A percentile compares a stretch with the other conserved stretches of the same genome.
Conservation (phyloP, 2,888 invertebrate genomes). For the Orthonevra nobilis region DNA sequence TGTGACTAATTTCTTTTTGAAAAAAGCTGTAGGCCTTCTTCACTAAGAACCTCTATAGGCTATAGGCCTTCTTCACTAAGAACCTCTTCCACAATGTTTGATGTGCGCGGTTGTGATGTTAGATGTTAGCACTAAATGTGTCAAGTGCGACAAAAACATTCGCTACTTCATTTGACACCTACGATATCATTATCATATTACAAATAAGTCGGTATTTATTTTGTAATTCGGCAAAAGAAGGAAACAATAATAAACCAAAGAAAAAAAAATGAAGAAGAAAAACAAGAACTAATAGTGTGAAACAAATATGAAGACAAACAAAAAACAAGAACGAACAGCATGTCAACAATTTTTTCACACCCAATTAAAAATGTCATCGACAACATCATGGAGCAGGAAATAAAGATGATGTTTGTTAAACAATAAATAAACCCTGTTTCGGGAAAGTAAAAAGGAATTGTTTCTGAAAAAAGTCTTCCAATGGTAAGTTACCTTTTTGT, state of each 20-base stretch:
- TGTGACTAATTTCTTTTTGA: too few species aligned
- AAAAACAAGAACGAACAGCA: neutral
- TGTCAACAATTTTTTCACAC: constrained; percentile 35
- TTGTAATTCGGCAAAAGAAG: constrained; percentile 5
- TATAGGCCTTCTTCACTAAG: too few species aligned
- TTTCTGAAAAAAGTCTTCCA: neutral
- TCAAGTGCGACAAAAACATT: too few species aligned
- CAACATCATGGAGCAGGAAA: constrained; percentile 29
- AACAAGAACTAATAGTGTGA: constrained; percentile 12
- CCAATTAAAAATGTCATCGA: constrained; percentile 51
- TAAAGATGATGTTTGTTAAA: constrained; percentile 34
- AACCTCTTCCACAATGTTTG: too few species aligned
- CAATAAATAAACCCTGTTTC: constrained; percentile 21
- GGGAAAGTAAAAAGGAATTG: neutral
- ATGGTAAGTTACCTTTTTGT: too few species aligned
- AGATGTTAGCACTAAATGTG: too few species aligned
- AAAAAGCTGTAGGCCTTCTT: too few species aligned
- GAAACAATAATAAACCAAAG: constrained; percentile 8
- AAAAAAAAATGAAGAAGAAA: neutral
- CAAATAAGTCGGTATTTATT: constrained; percentile 7
- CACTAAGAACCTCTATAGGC: too few species aligned
- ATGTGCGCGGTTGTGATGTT: too few species aligned
- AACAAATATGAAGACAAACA: constrained; percentile 7
- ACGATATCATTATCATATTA: too few species aligned
- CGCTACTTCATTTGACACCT: too few species aligned